Conservation (phyloP, 2,113 vertebrate genomes). For the Pelecanoides urinatrix region DNA sequence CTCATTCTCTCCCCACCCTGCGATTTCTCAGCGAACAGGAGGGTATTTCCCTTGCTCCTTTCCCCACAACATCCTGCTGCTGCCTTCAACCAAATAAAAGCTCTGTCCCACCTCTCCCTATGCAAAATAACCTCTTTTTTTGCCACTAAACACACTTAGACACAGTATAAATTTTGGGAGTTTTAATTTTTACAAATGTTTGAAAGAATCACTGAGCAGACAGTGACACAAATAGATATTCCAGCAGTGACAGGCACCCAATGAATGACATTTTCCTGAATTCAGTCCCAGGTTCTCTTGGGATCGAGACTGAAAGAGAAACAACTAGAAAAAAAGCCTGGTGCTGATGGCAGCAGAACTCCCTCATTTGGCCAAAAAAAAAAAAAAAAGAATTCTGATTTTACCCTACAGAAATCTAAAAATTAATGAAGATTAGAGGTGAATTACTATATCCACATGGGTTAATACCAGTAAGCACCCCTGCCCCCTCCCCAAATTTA, state of each 20-base stretch:
- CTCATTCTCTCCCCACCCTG: not conserved
- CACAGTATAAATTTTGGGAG: not conserved
- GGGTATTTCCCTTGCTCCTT: not conserved
- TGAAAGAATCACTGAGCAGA: conserved; percentile 50
- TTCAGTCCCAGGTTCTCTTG: not conserved
- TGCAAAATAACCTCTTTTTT: not conserved
- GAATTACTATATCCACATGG: not conserved
- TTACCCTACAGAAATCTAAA: conserved; percentile 5
- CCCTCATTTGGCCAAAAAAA: not conserved
- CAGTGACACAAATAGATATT: conserved; percentile 1
- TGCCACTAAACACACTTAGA: not conserved
- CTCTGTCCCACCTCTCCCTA: not conserved
- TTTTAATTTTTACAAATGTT: conserved; percentile 65
- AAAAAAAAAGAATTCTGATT: not conserved
- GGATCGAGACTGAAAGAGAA: not conserved
- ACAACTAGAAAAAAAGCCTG: not conserved
- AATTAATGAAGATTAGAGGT: not conserved
- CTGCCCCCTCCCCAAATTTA: not conserved
- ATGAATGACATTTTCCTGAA: conserved; percentile 16
- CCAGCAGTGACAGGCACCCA: conserved; percentile 37
- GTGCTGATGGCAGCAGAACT: conserved; percentile 28
- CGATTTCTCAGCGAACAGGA: not conserved
- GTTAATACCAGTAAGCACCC: not conserved
- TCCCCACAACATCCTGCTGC: not conserved
- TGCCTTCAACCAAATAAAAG: not conserved